Evolutionary conservation across 2,888 invertebrate genomes (phyloP).

Genomic region (Ellobium chinense): DNA sequence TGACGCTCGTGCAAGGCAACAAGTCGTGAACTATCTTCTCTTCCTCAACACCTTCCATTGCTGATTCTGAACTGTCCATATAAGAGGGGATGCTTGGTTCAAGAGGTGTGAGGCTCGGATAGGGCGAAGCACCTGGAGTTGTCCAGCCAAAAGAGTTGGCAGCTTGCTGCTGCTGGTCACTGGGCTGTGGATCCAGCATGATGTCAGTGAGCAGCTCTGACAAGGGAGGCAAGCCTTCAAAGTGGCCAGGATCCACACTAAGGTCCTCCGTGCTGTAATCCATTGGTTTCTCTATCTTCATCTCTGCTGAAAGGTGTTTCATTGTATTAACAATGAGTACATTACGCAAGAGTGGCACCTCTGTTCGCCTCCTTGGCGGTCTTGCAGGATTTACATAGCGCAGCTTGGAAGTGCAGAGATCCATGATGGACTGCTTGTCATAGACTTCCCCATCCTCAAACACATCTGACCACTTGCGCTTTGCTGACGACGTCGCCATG

Average conservation of each 20-base stretch:
- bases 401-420: conserved; percentile 42
- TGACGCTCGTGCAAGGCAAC: conserved; percentile 40
- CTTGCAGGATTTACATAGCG: conserved; percentile 45
- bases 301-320: conserved; percentile 43
- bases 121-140: background rate
- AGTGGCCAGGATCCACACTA: conserved; percentile 43
- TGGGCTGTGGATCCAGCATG: conserved; percentile 45
- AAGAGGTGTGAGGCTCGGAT: conserved; percentile 19
- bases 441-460: conserved; percentile 37
- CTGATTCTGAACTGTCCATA: conserved; percentile 13
- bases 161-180: conserved; percentile 11
- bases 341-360: conserved; percentile 43
- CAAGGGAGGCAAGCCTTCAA: conserved; percentile 44
- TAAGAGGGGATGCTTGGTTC: conserved; percentile 38
- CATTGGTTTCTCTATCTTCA: conserved; percentile 34
- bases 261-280: conserved; percentile 41
- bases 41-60: conserved; percentile 17
- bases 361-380: conserved; percentile 39
- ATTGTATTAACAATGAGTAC: conserved; percentile 45
- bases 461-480: conserved; percentile 46
- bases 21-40: conserved; percentile 41
- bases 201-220: conserved; percentile 45
- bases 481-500: conserved; percentile 44
- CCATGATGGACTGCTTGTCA: conserved; percentile 44
- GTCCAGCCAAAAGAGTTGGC: conserved; percentile 32